Evolutionary conservation across 2,797 vertebrate species (phyloP), one percentile per base, ranked within the genome.

Genomic region (Lagocephalus sceleratus): DNA sequence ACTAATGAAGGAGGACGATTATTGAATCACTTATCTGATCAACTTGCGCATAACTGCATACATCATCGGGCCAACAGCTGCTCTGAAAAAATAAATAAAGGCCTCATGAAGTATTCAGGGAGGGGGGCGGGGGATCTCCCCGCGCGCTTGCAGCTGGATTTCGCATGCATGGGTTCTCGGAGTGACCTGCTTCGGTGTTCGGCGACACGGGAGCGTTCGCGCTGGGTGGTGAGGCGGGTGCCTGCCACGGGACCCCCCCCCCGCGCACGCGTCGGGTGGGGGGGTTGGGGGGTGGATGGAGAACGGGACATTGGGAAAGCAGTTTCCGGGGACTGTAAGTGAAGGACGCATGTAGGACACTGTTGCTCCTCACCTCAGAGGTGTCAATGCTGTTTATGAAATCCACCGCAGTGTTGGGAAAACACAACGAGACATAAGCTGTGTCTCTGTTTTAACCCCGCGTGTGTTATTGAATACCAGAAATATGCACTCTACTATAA

Each of bases 161-260:
- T 71, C 39, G 62, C 49, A 66, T 48, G 57, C 56, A 20, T 57
- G 57, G 42, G 55, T 47, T 50, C 16, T 39, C 7, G 0, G 9
- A 45, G 43, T 60, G 60, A 76, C 71, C 71, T 51, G 63, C 49
- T 54, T 60, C 62, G 66, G 51, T 51, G 39, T 44, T 52, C n/a
- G 26, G 44, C 35, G 42, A 3, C 62, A 40, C 49, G 32, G 53
- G 59, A 63, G 44, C 61, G n/a, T 5, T 12, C 57, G 26, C 47
- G 55, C 41, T 5, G 49, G 63, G 45, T n/a, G 47, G 51, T 60
- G 62, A 67, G 6, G 47, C 51, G 54, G 17, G 52, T 61, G 60
- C 22, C 17, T 73, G 22, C 66, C 63, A 74, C 53, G 42, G 73
- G 60, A n/a, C n/a, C n/a, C n/a, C n/a, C n/a, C n/a, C n/a, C n/a